Evolutionary conservation across 2,888 invertebrate species (phyloP).

Genomic region (Plagodis pulveraria): DNA sequence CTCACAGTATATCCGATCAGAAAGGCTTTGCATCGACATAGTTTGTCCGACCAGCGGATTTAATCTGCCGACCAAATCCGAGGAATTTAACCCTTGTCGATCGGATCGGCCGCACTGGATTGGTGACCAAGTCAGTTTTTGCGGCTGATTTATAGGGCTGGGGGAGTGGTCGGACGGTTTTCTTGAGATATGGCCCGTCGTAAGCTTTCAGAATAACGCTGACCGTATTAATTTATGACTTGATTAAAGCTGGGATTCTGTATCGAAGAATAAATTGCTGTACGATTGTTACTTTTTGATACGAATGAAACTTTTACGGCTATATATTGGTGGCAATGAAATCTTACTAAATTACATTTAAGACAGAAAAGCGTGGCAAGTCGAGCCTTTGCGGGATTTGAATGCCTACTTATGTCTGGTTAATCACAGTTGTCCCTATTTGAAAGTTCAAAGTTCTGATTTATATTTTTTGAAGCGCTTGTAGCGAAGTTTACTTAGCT

Average conservation of each 20-base stretch:
- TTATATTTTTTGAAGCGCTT: no score
- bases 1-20: slow-evolving; percentile 42
- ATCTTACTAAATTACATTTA: no score
- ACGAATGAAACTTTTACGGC: no score
- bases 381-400: no score
- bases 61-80: slow-evolving; percentile 43
- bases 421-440: no score
- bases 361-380: no score
- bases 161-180: background rate
- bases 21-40: slow-evolving; percentile 47
- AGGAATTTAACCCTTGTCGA: slow-evolving; percentile 39
- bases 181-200: slow-evolving; percentile 3
- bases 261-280: no score
- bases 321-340: no score
- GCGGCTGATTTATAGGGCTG: slow-evolving; percentile 10
- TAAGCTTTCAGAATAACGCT: background rate
- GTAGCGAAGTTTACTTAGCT: no score
- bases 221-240: slow-evolving; percentile 1
- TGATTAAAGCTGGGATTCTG: background rate
- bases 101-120: slow-evolving; percentile 4
- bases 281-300: no score
- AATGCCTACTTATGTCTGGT: no score
- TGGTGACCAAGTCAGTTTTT: slow-evolving; percentile 13
- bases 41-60: slow-evolving; percentile 39
- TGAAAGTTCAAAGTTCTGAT: no score